Evolutionary conservation across 1,140 invertebrate genomes (phyloP), one percentile per base, ranked within the genome.

Genomic region (Cotesia vestalis): DNA sequence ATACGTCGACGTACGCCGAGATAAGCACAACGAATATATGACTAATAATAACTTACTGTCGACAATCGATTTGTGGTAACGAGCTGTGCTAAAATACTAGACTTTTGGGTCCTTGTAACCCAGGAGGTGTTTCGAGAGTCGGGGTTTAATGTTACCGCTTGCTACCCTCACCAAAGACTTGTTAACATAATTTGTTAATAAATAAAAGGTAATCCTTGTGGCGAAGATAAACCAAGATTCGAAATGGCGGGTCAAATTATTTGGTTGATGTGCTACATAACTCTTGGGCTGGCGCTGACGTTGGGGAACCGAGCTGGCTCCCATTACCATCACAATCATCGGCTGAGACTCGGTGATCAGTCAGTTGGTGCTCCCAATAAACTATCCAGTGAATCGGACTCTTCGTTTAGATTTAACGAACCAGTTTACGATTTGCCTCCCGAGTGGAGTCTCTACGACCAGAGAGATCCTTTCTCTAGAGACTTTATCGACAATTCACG

Each of bases 221-320:
- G n/a, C 17, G 9, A 38, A 38, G 11, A 27, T 11, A 14, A 52
- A 20, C 27, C 14, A 55, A 67, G 52, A 20, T 17, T 51, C 17
- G 17, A 66, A 68, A 76, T 76, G 75, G 64, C 75, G 64, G 69
- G 69, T 64, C 72, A 76, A 73, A 73, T 76, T 69, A 72, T 76
- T 69, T 76, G 75, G 75, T 40, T 76, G 11, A 52, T 76, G 38
- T 63, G 75, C 61, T 76, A 76, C 59, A 66, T 76, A 3, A 76
- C 72, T 53, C 75, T 76, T 35, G 75, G 75, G 52, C 72, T 76
- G 46, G 75, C 75, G 20, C 52, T 76, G 17, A 76, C 71, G 34
- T 20, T 76, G 9, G 75, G 75, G 14, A 76, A 76, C 73, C 72
- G 72, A 17, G 72, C 75, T 68, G 36, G 46, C 55, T 64, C 69